phyloP scores from a whole-genome alignment of 1,140 invertebrate genomes.

The Apolygus lucorum region DNA sequence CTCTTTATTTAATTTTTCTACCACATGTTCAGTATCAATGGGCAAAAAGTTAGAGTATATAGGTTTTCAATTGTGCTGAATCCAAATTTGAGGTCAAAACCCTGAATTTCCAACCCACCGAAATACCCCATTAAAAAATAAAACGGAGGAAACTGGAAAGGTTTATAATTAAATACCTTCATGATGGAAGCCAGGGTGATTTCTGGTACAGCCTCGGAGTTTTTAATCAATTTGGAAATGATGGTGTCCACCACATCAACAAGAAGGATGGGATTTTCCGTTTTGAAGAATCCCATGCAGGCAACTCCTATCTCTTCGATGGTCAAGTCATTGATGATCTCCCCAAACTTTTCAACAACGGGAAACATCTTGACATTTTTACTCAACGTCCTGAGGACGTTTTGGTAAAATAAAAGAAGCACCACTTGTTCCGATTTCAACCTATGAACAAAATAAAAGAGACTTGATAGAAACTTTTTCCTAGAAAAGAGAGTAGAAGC shows the following conservation, averaged over 20 bases:
- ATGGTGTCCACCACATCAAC: slow-evolving; percentile 13
- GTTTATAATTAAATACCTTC: slow-evolving; percentile 26
- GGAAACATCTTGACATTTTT: slow-evolving; percentile 14
- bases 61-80: too few relatives aligned
- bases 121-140: too few relatives aligned
- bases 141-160: too few relatives aligned
- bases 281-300: slow-evolving; percentile 26
- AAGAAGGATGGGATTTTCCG: not conserved
- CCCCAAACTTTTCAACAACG: slow-evolving; percentile 14
- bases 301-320: slow-evolving; percentile 26
- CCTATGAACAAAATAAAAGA: slow-evolving; percentile 13
- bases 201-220: slow-evolving; percentile 13
- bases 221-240: slow-evolving; percentile 18
- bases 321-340: not conserved
- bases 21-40: too few relatives aligned
- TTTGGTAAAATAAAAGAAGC: slow-evolving; percentile 24
- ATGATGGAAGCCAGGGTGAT: slow-evolving; percentile 21
- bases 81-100: too few relatives aligned
- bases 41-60: too few relatives aligned
- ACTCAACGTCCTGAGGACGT: slow-evolving; percentile 4
- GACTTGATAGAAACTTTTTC: not conserved
- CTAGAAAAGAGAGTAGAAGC: too few relatives aligned
- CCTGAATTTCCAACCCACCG: too few relatives aligned
- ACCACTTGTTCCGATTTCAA: slow-evolving; percentile 18
- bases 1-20: too few relatives aligned